These are phyloP conservation scores for Meloe dianella DNA, from an alignment of 2,888 invertebrate species.

Conservation along the genomic window DNA sequence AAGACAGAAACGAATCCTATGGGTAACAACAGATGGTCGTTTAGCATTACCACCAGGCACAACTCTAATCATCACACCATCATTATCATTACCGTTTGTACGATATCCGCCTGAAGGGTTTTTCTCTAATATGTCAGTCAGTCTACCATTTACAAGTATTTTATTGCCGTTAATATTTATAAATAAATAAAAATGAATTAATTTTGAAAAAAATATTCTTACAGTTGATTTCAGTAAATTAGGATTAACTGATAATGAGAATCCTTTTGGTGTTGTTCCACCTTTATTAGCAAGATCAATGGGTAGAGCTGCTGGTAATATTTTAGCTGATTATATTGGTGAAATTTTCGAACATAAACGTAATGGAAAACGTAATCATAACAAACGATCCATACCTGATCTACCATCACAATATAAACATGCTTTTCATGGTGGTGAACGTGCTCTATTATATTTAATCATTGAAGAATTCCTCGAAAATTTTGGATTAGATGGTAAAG, in stretches of 20 bases:
- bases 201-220: constrained; percentile 39
- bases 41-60: constrained; percentile 85
- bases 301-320: constrained; percentile 73
- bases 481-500: constrained; percentile 82
- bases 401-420: constrained; percentile 58
- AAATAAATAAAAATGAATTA: background rate
- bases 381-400: constrained; percentile 25
- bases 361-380: background rate
- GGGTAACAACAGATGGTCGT: constrained; percentile 85
- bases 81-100: constrained; percentile 81
- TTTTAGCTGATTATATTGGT: constrained; percentile 76
- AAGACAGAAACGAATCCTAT: constrained; percentile 80
- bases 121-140: constrained; percentile 81
- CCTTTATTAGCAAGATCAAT: constrained; percentile 78
- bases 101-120: constrained; percentile 86
- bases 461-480: constrained; percentile 81
- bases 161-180: background rate
- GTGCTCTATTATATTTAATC: constrained; percentile 78
- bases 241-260: constrained; percentile 87
- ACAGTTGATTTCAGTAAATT: constrained; percentile 85
- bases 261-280: constrained; percentile 81
- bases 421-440: constrained; percentile 81
- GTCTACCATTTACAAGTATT: constrained; percentile 82
- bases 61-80: constrained; percentile 78
- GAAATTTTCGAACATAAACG: constrained; percentile 68